Conservation (phyloP, 2,888 invertebrate species). For the Dryomyza anilis region DNA sequence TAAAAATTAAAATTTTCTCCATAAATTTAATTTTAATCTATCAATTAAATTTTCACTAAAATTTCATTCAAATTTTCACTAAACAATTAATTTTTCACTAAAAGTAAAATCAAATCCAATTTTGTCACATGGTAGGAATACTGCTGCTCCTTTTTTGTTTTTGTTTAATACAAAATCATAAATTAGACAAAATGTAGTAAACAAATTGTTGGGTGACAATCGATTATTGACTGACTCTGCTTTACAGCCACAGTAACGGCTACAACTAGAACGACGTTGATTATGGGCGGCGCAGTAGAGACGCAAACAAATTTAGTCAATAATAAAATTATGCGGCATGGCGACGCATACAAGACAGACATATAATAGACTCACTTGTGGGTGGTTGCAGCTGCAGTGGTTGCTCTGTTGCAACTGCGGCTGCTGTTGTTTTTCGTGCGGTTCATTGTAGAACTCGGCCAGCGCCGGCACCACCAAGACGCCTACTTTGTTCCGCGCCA, state of each 20-base stretch:
- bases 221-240: neutral
- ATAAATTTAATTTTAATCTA: no score
- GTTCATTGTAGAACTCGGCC: slow-evolving; percentile 40
- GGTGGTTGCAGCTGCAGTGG: neutral
- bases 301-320: neutral
- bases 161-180: neutral
- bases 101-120: no score
- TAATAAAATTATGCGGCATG: no score
- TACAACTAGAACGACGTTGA: no score
- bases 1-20: no score
- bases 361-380: slow-evolving; percentile 8
- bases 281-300: neutral
- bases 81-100: no score
- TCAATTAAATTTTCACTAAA: no score
- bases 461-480: slow-evolving; percentile 47
- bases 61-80: no score
- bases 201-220: neutral
- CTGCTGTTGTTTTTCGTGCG: slow-evolving; percentile 27
- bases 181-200: neutral
- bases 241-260: no score
- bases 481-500: slow-evolving; percentile 49
- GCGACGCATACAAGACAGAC: neutral
- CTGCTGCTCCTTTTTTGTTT: no score
- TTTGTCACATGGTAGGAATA: no score
- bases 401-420: slow-evolving; percentile 1